A percentile compares a stretch with the other conserved stretches of the same genome.
These are phyloP conservation scores for Spisula solida DNA, from an alignment of 2,888 invertebrate genomes.

Conservation along the genomic window DNA sequence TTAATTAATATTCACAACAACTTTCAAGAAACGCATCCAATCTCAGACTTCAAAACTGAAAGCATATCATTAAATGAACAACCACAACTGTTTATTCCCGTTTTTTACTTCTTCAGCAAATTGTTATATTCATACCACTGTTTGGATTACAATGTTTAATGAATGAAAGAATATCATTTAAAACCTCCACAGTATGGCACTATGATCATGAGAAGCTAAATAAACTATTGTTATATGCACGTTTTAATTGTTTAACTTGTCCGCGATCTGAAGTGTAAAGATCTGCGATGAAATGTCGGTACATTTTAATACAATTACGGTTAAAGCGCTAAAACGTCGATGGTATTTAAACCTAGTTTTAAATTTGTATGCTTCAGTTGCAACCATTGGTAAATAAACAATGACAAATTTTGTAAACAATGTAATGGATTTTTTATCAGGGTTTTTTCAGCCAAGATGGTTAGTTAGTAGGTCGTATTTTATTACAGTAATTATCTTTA, in stretches of 20 bases:
- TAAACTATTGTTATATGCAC: background rate
- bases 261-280: background rate
- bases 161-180: background rate
- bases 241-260: background rate
- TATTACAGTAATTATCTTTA: background rate
- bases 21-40: background rate
- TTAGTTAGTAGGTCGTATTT: background rate
- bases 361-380: background rate
- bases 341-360: slow-evolving; percentile 18
- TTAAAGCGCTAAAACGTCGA: background rate
- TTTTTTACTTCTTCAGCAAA: background rate
- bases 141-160: background rate
- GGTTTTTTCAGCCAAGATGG: background rate
- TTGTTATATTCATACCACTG: background rate
- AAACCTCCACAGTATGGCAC: too few relatives aligned
- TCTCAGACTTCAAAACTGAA: background rate
- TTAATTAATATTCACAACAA: background rate
- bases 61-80: background rate
- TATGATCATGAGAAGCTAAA: background rate
- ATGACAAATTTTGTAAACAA: slow-evolving; percentile 4
- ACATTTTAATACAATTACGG: background rate
- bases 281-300: background rate
- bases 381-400: slow-evolving; percentile 13
- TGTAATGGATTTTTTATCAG: background rate
- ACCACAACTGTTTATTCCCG: too few relatives aligned